These are phyloP conservation scores for Callospermophilus lateralis DNA, from an alignment of 2,113 vertebrate species.

Conservation along the genomic window DNA sequence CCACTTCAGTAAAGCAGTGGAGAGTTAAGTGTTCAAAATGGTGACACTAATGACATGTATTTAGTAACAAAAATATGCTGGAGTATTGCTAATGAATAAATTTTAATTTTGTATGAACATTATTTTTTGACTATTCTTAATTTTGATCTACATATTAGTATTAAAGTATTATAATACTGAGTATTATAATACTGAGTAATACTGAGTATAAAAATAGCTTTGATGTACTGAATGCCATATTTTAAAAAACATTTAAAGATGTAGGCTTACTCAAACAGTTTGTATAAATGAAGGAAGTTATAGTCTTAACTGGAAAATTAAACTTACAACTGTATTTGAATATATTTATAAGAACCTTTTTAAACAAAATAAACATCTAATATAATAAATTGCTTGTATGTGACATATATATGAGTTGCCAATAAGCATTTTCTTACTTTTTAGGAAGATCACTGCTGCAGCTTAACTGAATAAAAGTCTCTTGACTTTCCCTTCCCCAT, in stretches of 20 bases:
- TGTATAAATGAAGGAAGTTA: neutral
- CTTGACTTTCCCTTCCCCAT: neutral
- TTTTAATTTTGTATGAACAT: constrained; percentile 20
- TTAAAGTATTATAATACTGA: neutral
- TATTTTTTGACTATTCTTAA: neutral
- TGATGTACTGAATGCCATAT: neutral
- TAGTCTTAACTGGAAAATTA: neutral
- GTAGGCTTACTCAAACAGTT: neutral
- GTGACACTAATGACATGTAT: neutral
- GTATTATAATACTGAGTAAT: too few species aligned
- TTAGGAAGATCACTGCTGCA: neutral
- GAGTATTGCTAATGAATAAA: neutral
- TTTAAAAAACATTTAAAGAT: constrained; percentile 35
- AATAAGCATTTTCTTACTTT: neutral
- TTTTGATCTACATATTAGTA: neutral
- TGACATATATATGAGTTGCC: constrained; percentile 21
- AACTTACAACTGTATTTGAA: neutral
- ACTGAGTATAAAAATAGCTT: neutral
- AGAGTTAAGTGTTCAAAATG: neutral
- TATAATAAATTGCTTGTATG: constrained; percentile 10
- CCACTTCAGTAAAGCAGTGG: neutral
- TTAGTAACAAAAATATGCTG: neutral
- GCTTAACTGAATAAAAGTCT: neutral
- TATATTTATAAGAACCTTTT: constrained; percentile 43
- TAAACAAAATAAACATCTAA: neutral